Evolutionary conservation across 2,113 vertebrate genomes (phyloP).

Genomic region (Peucedramus taeniatus): DNA sequence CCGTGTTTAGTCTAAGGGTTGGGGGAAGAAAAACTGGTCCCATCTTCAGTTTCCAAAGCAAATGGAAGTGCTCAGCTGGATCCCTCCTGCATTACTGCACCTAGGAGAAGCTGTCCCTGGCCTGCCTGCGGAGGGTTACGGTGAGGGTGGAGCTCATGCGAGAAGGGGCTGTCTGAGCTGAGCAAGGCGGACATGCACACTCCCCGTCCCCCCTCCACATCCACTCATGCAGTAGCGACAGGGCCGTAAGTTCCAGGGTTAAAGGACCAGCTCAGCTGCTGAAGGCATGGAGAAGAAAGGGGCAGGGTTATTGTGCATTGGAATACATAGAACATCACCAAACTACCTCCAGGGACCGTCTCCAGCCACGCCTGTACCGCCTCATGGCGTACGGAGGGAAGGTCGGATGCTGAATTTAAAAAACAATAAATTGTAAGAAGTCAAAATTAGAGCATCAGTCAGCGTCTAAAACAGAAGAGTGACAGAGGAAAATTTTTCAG

Average conservation of each 20-base stretch:
- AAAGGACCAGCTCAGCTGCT: conserved; percentile 69
- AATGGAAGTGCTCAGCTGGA: accelerated
- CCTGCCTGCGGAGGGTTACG: neutral
- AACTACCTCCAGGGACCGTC: conserved; percentile 95
- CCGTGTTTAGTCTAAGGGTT: neutral
- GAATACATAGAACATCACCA: conserved; percentile 69
- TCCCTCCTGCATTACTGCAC: neutral
- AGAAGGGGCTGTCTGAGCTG: conserved; percentile 28
- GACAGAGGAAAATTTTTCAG: neutral
- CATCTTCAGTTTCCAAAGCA: neutral
- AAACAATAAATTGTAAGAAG: conserved; percentile 69
- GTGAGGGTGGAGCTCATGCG: conserved; percentile 57
- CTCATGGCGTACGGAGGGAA: conserved; percentile 86
- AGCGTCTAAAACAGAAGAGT: neutral
- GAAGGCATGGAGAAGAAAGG: conserved; percentile 57
- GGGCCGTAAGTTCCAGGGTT: conserved; percentile 63
- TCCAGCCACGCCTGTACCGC: conserved; percentile 98
- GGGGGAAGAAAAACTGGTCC: neutral
- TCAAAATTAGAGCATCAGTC: conserved; percentile 51
- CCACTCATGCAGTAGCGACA: conserved; percentile 70
- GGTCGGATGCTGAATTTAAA: conserved; percentile 86
- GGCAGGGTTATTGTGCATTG: conserved; percentile 69
- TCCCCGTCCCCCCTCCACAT: neutral
- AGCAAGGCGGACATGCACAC: conserved; percentile 59
- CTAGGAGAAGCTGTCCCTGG: neutral